Evolutionary conservation across 2,797 vertebrate species (phyloP), one percentile per base, ranked within the genome.

Genomic region (Tokudaia muenninki): DNA sequence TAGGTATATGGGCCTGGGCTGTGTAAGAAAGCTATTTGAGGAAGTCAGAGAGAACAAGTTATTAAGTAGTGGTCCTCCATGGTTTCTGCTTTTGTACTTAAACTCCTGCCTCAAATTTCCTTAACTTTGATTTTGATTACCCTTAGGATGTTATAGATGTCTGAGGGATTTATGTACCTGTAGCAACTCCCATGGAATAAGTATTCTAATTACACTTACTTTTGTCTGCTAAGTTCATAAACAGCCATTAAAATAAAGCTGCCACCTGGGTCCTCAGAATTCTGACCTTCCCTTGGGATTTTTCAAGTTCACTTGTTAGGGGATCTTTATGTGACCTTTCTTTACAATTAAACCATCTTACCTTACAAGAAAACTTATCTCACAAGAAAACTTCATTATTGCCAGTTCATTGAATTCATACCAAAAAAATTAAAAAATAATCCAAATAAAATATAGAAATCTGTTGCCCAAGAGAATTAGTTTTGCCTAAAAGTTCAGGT

Each of bases 191-290:
- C 8, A 41, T 81, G 57, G 55, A 80, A 4, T 44, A 91, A 93
- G 74, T 47, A 86, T 19, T 26, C 14, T 94, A 94, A 97, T 97
- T 84, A 91, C n/a, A 31, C 44, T 81, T 94, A 70, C 77, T 91
- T 92, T 86, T 47, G 63, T 91, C 72, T 19, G 1, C 44, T 80
- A 91, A 59, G 11, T 91, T 97, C 84, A 96, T 52, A 87, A 84
- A 59, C 88, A 96, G 74, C 41, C 59, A 77, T 91, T 97, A 82
- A 94, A 94, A 93, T 94, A 94, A 95, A 97, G 74, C 52, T 94
- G 67, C 87, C 87, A 92, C 94, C 94, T 93, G 94, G 84, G 90
- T 92, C 61, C 59, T 95, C 82, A 57, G 44, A 70, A 75, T 86
- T 89, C 90, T 78, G 31, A 70, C 57, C 29, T 52, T 87, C 93